These are phyloP conservation scores for Tragelaphus scriptus DNA, from an alignment of 2,113 vertebrate genomes.

Conservation along the genomic window DNA sequence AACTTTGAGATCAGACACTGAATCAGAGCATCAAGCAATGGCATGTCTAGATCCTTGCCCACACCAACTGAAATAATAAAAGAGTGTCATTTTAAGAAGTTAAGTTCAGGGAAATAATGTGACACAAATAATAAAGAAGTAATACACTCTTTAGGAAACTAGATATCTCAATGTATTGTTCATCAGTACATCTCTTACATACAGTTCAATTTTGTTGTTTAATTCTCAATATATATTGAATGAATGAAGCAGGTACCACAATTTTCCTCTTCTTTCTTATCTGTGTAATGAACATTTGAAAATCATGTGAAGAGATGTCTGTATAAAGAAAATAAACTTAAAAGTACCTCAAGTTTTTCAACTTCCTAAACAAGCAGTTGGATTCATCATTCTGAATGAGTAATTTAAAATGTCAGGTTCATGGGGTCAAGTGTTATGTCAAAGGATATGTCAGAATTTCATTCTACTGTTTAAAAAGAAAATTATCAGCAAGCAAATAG, in stretches of 20 bases:
- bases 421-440: background rate
- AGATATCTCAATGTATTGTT: background rate
- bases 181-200: background rate
- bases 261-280: background rate
- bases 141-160: background rate
- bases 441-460: background rate
- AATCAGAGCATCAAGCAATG: background rate
- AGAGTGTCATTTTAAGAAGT: background rate
- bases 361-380: background rate
- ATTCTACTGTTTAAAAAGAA: background rate
- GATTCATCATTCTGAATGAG: background rate
- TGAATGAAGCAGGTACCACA: background rate
- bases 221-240: background rate
- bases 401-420: background rate
- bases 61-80: background rate
- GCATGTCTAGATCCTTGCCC: accelerated
- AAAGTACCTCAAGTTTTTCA: background rate
- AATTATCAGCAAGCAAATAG: background rate
- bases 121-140: background rate
- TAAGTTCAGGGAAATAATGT: background rate
- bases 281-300: background rate
- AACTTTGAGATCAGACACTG: background rate
- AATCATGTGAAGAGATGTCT: background rate
- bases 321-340: background rate
- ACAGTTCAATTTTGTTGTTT: background rate